Evolutionary conservation across 1,140 invertebrate genomes (phyloP).

Genomic region (Dufourea novaeangliae): DNA sequence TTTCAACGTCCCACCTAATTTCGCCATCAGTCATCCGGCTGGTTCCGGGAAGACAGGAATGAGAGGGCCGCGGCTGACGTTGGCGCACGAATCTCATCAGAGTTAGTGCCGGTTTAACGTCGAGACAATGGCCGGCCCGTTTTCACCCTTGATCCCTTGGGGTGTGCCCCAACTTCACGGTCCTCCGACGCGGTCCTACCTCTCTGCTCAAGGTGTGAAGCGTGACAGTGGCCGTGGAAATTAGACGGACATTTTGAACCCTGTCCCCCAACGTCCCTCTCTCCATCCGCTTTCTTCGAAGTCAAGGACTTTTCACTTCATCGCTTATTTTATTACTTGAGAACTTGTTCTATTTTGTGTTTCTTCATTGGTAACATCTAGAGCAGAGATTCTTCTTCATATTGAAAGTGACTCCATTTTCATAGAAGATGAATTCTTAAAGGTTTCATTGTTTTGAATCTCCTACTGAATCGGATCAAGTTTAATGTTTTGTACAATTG

Average conservation of each 20-base stretch:
- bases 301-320: too few relatives aligned
- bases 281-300: not conserved
- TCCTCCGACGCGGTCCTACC: not conserved
- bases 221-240: constrained; percentile 29
- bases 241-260: not conserved
- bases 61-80: constrained; percentile 2
- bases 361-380: too few relatives aligned
- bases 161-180: constrained; percentile 19
- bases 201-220: constrained; percentile 22
- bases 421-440: too few relatives aligned
- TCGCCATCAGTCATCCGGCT: constrained; percentile 59
- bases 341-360: too few relatives aligned
- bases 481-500: too few relatives aligned
- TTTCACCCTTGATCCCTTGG: constrained; percentile 27
- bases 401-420: too few relatives aligned
- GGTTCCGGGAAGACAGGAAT: constrained; percentile 53
- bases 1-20: constrained; percentile 54
- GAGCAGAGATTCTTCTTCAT: too few relatives aligned
- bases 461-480: too few relatives aligned
- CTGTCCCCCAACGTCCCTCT: not conserved
- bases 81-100: constrained; percentile 66
- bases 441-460: too few relatives aligned
- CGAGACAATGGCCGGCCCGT: constrained; percentile 33
- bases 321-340: too few relatives aligned
- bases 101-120: constrained; percentile 57